phyloP scores from a whole-genome alignment of 2,113 vertebrate genomes.

The Tricholaema leucomelas region DNA sequence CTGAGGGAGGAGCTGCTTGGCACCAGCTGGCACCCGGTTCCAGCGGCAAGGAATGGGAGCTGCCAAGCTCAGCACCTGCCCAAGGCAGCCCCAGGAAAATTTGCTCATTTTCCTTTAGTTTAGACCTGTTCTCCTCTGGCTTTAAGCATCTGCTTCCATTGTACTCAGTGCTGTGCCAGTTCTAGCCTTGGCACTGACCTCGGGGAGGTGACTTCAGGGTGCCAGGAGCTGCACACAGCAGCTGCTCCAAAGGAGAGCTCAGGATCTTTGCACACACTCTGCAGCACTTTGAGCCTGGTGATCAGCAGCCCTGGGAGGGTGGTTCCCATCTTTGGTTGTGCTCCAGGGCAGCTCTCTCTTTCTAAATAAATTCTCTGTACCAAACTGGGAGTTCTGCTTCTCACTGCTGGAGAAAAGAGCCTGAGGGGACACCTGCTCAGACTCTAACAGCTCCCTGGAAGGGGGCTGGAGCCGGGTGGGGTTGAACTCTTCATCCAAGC shows the following conservation, averaged over 20 bases:
- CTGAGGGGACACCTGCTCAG: too few species aligned
- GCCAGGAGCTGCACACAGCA: not conserved
- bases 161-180: not conserved
- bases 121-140: too few species aligned
- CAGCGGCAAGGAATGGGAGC: not conserved
- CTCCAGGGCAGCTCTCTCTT: not conserved
- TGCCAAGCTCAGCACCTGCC: not conserved
- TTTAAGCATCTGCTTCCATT: not conserved
- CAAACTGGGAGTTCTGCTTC: not conserved
- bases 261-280: not conserved
- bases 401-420: not conserved
- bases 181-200: not conserved
- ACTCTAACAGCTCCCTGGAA: too few species aligned
- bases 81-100: not conserved
- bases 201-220: not conserved
- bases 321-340: not conserved
- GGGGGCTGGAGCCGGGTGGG: too few species aligned
- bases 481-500: too few species aligned
- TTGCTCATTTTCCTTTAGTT: not conserved
- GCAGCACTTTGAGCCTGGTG: not conserved
- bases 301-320: not conserved
- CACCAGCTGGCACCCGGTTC: not conserved
- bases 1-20: not conserved
- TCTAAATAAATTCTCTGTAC: slow-evolving; percentile 43
- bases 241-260: not conserved